Base-by-base conservation (phyloP, 2,113 vertebrate genomes). In the Myiopsitta monachus region DNA sequence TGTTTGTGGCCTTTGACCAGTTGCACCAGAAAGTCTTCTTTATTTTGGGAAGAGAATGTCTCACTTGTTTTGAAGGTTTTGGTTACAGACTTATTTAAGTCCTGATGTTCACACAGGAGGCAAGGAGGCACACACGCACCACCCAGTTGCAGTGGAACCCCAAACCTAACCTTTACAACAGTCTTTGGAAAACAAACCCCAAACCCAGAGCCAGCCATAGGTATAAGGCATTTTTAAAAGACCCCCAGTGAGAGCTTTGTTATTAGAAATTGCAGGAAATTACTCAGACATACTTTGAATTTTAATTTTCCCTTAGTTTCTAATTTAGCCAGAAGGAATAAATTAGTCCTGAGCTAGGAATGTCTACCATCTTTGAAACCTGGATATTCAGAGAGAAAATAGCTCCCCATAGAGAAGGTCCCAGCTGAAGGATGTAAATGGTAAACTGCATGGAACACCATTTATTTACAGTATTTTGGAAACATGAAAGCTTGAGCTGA, bases 401-500 rank as follows among this genome's bases (percentile, higher is more conserved):
- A 64, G 81, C 31, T 93, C 62, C 80, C 93, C 74, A 3, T 3
- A 7, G 5, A 79, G 80, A 94, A 93, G 66, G 81, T 89, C 80
- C 77, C 62, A 94, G 83, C 59, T 92, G 90, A 93, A 92, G 67
- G 62, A 89, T 95, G 80, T 76, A 84, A 83, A 87, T 43, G 63
- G 83, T 68, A 80, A 89, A 75, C 66, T 54, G 59, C 80, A 79
- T 39, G 52, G 91, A 94, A 73, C 51, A 62, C 91, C 89, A 95
- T 96, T 95, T 94, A 94, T 97, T 95, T 92, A 82, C 52, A 57
- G 61, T 79, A 82, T 87, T 93, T 89, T 91, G 92, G 91, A 93
- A 95, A 94, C 88, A 95, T 2, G 1, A 87, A 95, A 95, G 95
- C 91, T 95, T 97, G 95, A 96, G n/a, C 83, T 96, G 96, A 96